Evolutionary conservation across 37 sponge, comb jelly and placozoan genomes (phyloP).

Genomic region (Theonella swinhoei): DNA sequence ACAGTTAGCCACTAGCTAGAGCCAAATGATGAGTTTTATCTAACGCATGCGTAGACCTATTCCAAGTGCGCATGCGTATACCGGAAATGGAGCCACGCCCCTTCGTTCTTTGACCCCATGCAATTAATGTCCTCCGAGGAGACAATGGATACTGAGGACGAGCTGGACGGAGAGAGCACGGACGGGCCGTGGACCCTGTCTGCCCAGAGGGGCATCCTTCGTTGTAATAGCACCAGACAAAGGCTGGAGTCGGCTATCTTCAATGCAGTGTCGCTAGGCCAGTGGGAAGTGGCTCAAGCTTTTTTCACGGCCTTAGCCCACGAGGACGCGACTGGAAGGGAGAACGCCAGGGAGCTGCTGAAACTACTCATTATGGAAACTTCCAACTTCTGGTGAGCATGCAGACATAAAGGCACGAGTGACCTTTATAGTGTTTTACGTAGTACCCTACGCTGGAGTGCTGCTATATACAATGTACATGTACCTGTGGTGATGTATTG

Average conservation of each 20-base stretch:
- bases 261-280: conserved; percentile 70
- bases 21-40: too few species aligned
- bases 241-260: conserved; percentile 51
- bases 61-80: too few species aligned
- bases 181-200: too few species aligned
- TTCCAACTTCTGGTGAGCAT: conserved; percentile 54
- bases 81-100: too few species aligned
- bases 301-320: conserved; percentile 12
- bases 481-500: too few species aligned
- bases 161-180: too few species aligned
- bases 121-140: too few species aligned
- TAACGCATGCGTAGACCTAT: background rate
- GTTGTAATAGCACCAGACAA: conserved; percentile 5
- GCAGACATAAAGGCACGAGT: background rate
- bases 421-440: background rate
- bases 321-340: background rate
- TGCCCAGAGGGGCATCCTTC: background rate
- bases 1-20: too few species aligned
- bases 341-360: conserved; percentile 45
- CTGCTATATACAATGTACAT: background rate
- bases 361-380: conserved; percentile 48
- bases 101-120: too few species aligned
- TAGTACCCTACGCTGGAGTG: background rate
- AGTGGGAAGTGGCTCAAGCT: conserved; percentile 82
- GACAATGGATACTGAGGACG: too few species aligned